Conservation (phyloP, 1,140 invertebrate species). For the Parapsyche elsis region DNA sequence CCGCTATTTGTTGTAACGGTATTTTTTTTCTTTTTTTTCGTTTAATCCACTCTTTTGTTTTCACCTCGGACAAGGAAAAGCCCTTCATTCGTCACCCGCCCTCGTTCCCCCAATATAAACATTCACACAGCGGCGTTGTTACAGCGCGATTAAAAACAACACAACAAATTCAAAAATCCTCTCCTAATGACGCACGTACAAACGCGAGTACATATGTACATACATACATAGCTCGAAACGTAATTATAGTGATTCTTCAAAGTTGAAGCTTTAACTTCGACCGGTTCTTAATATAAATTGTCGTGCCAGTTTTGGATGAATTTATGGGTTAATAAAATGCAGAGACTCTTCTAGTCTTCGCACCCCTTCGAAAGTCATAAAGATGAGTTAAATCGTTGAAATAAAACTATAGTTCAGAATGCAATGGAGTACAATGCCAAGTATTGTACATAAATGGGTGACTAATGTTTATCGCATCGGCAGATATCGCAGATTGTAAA, state of each 20-base stretch:
- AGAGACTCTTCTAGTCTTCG: neutral
- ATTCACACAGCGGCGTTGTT: too few species aligned
- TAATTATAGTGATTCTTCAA: too few species aligned
- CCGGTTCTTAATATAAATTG: too few species aligned
- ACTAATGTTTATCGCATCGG: slow-evolving; percentile 25
- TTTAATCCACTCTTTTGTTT: slow-evolving; percentile 34
- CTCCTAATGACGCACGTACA: too few species aligned
- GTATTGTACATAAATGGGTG: slow-evolving; percentile 26
- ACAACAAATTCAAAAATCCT: neutral
- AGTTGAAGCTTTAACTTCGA: too few species aligned
- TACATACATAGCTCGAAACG: too few species aligned
- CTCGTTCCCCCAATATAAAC: neutral
- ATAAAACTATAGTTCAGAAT: slow-evolving; percentile 34
- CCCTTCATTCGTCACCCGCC: slow-evolving; percentile 35
- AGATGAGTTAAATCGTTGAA: slow-evolving; percentile 38
- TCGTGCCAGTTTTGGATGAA: neutral
- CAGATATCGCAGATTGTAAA: slow-evolving; percentile 14
- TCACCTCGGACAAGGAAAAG: slow-evolving; percentile 18
- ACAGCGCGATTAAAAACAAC: neutral
- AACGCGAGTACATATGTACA: too few species aligned
- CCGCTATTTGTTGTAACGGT: neutral
- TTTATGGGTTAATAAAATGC: slow-evolving; percentile 11
- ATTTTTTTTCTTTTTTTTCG: slow-evolving; percentile 18
- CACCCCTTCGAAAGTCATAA: slow-evolving; percentile 30
- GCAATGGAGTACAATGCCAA: neutral